These are phyloP conservation scores for Sphinx pinastri DNA, from an alignment of 2,888 invertebrate species.

Conservation along the genomic window DNA sequence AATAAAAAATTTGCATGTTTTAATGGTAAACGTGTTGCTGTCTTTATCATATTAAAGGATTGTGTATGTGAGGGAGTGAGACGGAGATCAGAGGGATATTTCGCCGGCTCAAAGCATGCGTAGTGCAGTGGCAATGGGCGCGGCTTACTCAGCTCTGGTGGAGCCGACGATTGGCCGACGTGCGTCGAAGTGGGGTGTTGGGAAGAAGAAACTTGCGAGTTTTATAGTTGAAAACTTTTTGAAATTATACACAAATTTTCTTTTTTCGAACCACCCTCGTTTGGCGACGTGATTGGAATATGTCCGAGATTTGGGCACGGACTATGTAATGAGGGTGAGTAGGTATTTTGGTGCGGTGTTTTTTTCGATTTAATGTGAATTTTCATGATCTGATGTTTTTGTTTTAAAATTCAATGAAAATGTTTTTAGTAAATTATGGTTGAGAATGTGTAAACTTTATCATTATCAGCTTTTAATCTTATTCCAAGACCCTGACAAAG, in stretches of 20 bases:
- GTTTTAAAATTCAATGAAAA: background rate
- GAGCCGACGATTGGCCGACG: constrained; percentile 64
- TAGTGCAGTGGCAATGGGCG: constrained; percentile 76
- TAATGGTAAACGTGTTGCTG: constrained; percentile 59
- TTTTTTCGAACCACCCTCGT: constrained; percentile 45
- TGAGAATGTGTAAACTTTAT: too few species aligned
- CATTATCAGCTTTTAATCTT: too few species aligned
- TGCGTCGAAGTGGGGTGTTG: constrained; percentile 68
- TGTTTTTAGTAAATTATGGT: too few species aligned
- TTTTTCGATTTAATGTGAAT: background rate
- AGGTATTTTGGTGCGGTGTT: constrained; percentile 50
- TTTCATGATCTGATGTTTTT: background rate
- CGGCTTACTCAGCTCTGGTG: constrained; percentile 63
- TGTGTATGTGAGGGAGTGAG: constrained; percentile 57
- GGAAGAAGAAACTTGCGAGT: constrained; percentile 68
- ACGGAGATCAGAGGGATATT: constrained; percentile 51
- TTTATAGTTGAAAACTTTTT: constrained; percentile 72
- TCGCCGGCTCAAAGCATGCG: constrained; percentile 75
- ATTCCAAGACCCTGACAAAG: too few species aligned
- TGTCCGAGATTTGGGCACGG: constrained; percentile 37
- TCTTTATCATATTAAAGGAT: constrained; percentile 51
- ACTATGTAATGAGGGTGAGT: constrained; percentile 39
- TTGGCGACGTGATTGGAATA: constrained; percentile 38
- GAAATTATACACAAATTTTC: constrained; percentile 58
- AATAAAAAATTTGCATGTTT: constrained; percentile 80